Conservation (phyloP, 2,888 invertebrate species). For the Craniophora ligustri region DNA sequence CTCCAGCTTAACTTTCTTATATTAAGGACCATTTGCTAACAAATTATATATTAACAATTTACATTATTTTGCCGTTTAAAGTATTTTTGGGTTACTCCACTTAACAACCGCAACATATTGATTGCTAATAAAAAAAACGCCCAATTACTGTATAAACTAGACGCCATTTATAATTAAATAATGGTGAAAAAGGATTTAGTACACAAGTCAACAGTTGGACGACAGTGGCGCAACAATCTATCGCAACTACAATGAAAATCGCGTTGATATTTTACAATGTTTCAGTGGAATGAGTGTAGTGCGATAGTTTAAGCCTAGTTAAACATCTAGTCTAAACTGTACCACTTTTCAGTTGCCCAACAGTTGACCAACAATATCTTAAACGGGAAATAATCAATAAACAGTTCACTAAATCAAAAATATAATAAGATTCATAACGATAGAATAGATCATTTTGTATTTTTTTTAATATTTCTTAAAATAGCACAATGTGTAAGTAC, state of each 20-base stretch:
- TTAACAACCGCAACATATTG: neutral
- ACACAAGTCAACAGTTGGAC: conserved; percentile 22
- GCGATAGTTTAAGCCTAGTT: conserved; percentile 23
- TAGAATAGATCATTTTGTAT: conserved; percentile 68
- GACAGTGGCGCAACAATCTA: conserved; percentile 30
- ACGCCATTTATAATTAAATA: conserved; percentile 3
- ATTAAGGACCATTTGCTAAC: conserved; percentile 82
- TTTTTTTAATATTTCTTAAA: conserved; percentile 66
- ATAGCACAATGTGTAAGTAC: conserved; percentile 80
- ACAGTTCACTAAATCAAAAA: conserved; percentile 55
- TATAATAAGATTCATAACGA: conserved; percentile 70
- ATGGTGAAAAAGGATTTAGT: conserved; percentile 3
- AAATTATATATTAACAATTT: conserved; percentile 57
- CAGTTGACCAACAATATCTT: conserved; percentile 32
- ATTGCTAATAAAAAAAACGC: conserved; percentile 4
- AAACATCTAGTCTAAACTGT: conserved; percentile 1
- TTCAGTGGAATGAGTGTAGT: conserved; percentile 54
- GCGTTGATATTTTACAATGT: conserved; percentile 52
- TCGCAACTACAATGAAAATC: conserved; percentile 47
- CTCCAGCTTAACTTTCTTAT: conserved; percentile 79
- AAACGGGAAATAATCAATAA: conserved; percentile 43
- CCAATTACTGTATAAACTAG: neutral
- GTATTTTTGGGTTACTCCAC: conserved; percentile 12
- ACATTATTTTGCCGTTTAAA: conserved; percentile 46
- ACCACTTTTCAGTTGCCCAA: conserved; percentile 26